Conservation (phyloP, 2,113 vertebrate genomes). For the Neoarius graeffei region DNA sequence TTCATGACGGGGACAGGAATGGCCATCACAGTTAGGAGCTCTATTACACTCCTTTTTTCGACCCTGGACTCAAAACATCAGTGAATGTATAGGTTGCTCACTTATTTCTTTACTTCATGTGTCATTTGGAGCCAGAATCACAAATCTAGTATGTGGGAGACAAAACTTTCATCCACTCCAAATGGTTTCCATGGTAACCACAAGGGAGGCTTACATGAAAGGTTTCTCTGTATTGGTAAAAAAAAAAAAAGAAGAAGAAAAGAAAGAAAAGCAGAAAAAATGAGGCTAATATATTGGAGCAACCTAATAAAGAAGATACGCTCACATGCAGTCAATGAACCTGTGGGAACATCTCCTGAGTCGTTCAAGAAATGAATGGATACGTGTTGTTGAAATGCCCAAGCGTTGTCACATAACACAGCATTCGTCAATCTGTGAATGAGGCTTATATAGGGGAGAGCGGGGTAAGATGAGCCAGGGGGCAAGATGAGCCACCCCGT, state of each 20-base stretch:
- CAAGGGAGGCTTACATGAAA: conserved; percentile 56
- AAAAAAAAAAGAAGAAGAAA: background rate
- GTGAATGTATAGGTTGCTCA: background rate
- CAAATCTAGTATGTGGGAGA: conserved; percentile 43
- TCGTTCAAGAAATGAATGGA: conserved; percentile 35
- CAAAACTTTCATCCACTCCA: conserved; percentile 56
- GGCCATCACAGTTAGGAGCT: conserved; percentile 43
- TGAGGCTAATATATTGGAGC: conserved; percentile 45
- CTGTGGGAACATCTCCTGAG: conserved; percentile 34
- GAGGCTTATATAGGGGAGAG: conserved; percentile 18
- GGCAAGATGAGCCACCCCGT: too few species aligned
- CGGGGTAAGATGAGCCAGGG: too few species aligned
- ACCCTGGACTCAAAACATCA: conserved; percentile 30
- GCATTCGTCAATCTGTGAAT: conserved; percentile 27
- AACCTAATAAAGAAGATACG: conserved; percentile 47
- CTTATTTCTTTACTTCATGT: conserved; percentile 35
- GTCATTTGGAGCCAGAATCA: conserved; percentile 44
- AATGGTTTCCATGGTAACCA: conserved; percentile 67
- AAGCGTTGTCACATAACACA: conserved; percentile 24
- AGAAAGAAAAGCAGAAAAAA: conserved; percentile 25
- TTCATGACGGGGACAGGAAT: conserved; percentile 38
- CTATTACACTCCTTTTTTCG: conserved; percentile 41
- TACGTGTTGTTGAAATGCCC: conserved; percentile 22
- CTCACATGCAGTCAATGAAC: conserved; percentile 38
- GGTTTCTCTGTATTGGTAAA: conserved; percentile 58